Evolutionary conservation across 2,113 vertebrate genomes (phyloP), one percentile per base, ranked within the genome.

Genomic region (Hystrix cristata): DNA sequence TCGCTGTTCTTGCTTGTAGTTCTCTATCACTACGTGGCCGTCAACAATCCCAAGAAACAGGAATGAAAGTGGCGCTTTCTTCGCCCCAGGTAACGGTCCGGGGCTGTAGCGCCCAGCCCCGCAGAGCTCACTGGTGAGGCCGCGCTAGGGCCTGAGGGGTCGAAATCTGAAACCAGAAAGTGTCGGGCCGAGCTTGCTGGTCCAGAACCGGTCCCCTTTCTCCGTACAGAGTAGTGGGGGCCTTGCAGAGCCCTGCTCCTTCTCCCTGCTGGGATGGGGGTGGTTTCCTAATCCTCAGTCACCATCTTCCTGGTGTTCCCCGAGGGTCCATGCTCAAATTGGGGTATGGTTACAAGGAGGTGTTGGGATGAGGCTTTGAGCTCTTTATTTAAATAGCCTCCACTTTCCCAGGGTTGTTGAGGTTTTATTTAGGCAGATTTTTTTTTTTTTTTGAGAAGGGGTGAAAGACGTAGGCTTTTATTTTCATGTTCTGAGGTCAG

Each of bases 31-130:
- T 99, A 99, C 27, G 99, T 99, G 97, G 99, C 99, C 16, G 99
- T 99, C 91, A 99, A 99, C 98, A 99, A 99, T 96, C 99, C 99
- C 95, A 99, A 99, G 99, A 99, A 99, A 96, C 99, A 99, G 95
- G 99, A 99, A 84, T 99, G 98, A 98, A 79, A 82, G 78, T 86
- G 51, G 83, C 84, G 60, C 64, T 82, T 92, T 80, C 93, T 93
- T 95, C 15, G 86, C 96, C 96, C 95, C 97, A 97, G 97, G 98
- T 98, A 98, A 98, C 67, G 57, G 89, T 55, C 89, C 14, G 64
- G 92, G 93, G 76, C 95, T 81, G 48, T 83, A 79, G 95, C 95
- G 81, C 91, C 72, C 85, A 81, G 97, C 3, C 51, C 87, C 51
- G 12, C 53, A 81, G 43, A 90, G 92, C 64, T 60, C 78, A 92